phyloP scores from a whole-genome alignment of 1,140 invertebrate species.

The Pogonognathellus flavescens region DNA sequence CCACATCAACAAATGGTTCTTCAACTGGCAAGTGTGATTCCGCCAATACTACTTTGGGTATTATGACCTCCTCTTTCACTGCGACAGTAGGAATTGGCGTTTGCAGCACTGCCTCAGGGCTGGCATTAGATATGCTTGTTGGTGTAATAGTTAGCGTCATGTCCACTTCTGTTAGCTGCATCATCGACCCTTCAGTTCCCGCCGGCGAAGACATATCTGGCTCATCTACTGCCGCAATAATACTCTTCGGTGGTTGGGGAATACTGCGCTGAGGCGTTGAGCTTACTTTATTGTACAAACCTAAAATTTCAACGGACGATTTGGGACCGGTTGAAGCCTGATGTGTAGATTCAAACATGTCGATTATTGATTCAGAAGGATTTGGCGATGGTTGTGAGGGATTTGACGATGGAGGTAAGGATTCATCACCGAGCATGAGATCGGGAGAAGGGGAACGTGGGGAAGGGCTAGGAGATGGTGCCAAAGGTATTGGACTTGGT shows the following conservation, averaged over 20 bases:
- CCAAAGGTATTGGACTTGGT: conserved; percentile 74
- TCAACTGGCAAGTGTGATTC: not conserved
- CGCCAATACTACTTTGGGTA: not conserved
- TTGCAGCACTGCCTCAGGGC: no score
- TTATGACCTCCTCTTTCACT: not conserved
- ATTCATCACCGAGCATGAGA: conserved; percentile 75
- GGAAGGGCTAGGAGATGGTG: conserved; percentile 86
- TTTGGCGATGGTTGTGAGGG: conserved; percentile 56
- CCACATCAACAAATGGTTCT: not conserved
- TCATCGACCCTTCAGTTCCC: not conserved
- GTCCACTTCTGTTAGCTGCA: no score
- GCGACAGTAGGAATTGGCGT: not conserved
- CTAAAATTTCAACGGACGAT: conserved; percentile 60
- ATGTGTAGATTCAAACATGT: conserved; percentile 57
- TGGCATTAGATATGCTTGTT: no score
- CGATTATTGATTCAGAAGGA: conserved; percentile 56
- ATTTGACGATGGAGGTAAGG: conserved; percentile 59
- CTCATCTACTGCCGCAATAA: not conserved
- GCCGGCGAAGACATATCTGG: not conserved
- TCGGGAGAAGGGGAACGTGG: conserved; percentile 81
- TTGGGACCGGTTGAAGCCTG: conserved; percentile 49
- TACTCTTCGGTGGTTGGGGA: not conserved
- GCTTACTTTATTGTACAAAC: conserved; percentile 59
- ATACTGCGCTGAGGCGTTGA: not conserved
- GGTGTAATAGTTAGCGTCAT: no score